Conservation (phyloP, 2,797 vertebrate genomes). For the Neosilurus hyrtlii region DNA sequence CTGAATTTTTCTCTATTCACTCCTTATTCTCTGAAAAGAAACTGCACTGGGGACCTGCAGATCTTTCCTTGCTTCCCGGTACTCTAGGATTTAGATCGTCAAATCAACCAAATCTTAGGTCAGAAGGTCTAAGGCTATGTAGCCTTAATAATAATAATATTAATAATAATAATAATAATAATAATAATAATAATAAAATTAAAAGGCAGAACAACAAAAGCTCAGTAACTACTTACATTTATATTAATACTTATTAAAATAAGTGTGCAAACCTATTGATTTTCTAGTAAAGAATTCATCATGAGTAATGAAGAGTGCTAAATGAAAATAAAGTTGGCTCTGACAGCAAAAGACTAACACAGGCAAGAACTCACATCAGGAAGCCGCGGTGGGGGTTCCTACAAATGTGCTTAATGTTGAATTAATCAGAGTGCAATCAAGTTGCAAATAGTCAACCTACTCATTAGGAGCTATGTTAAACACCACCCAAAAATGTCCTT, state of each 20-base stretch:
- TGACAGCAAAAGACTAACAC: neutral
- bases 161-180: too few relatives aligned
- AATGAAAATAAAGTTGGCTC: neutral
- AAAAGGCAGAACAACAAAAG: neutral
- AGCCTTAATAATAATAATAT: too few relatives aligned
- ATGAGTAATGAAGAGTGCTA: neutral
- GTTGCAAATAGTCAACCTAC: conserved; percentile 6
- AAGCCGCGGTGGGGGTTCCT: conserved; percentile 38
- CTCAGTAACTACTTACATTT: neutral
- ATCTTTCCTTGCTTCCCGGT: neutral
- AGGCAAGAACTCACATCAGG: conserved; percentile 22
- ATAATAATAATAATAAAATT: too few relatives aligned
- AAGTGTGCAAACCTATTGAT: neutral
- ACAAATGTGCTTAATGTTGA: conserved; percentile 28
- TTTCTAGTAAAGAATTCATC: neutral
- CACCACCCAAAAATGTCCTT: neutral
- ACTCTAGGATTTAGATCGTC: neutral
- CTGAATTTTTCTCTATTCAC: neutral
- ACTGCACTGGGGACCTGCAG: neutral
- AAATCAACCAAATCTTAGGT: neutral
- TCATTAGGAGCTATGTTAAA: neutral
- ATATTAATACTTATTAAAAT: neutral
- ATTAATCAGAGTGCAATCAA: conserved; percentile 43
- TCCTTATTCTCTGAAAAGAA: neutral
- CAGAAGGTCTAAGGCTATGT: too few relatives aligned